These are phyloP conservation scores for Cacoxenus indagator DNA, from an alignment of 2,888 invertebrate species.

Conservation along the genomic window DNA sequence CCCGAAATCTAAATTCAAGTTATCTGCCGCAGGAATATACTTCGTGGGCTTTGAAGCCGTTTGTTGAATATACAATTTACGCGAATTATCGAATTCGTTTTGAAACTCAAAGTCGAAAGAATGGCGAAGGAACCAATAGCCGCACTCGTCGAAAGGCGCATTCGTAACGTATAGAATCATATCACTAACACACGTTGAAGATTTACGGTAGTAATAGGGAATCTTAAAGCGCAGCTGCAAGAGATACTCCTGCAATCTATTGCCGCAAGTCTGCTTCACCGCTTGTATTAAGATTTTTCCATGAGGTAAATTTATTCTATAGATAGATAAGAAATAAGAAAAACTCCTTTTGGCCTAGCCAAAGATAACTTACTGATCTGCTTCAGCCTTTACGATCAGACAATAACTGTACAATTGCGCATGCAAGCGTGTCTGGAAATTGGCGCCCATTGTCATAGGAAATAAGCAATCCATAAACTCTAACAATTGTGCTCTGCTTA, in stretches of 20 bases:
- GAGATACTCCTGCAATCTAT: not conserved
- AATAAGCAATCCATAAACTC: not conserved
- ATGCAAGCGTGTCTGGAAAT: not conserved
- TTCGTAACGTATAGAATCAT: not conserved
- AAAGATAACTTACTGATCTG: not conserved
- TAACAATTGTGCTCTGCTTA: not conserved
- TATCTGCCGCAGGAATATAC: not conserved
- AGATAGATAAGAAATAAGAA: no score
- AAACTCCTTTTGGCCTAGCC: no score
- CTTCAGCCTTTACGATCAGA: not conserved
- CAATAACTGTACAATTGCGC: not conserved
- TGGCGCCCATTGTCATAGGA: not conserved
- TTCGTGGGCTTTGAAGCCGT: not conserved
- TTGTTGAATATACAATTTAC: not conserved
- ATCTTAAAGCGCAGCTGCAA: not conserved
- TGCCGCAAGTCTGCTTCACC: not conserved
- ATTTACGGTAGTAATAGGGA: not conserved
- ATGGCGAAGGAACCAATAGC: not conserved
- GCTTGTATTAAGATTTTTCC: not conserved
- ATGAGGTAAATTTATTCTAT: not conserved
- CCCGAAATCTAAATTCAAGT: constrained; percentile 6
- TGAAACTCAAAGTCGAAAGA: not conserved
- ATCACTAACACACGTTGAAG: not conserved
- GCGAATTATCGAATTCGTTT: not conserved
- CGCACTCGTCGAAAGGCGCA: not conserved